Evolutionary conservation across 2,797 vertebrate genomes (phyloP).

Genomic region (Hypotaenidia philippensis): DNA sequence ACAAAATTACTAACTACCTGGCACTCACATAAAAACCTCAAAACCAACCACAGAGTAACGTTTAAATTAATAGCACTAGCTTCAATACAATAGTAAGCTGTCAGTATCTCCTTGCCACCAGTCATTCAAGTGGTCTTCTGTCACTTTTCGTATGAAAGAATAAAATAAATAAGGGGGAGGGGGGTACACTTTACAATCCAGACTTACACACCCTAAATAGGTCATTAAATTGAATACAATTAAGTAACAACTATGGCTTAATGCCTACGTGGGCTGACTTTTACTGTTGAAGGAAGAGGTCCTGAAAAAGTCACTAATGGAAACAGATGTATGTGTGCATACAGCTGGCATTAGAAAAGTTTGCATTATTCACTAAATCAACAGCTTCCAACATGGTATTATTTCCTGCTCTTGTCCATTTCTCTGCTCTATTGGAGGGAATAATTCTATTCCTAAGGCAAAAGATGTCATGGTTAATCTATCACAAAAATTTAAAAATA

Average conservation of each 20-base stretch:
- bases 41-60: background rate
- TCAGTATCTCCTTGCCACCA: slow-evolving; percentile 1
- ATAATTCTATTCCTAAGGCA: background rate
- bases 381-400: background rate
- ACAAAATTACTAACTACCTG: background rate
- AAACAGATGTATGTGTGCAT: fast-evolving
- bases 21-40: background rate
- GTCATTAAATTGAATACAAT: background rate
- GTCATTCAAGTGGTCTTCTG: slow-evolving; percentile 22
- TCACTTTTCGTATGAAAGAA: background rate
- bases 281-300: background rate
- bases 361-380: background rate
- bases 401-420: background rate
- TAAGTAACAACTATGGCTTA: background rate
- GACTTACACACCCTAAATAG: background rate
- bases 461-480: background rate
- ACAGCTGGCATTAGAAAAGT: background rate
- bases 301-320: background rate
- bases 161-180: fast-evolving
- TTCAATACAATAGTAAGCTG: slow-evolving; percentile 7
- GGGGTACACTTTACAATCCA: background rate
- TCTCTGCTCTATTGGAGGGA: background rate
- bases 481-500: background rate
- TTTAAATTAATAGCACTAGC: slow-evolving; percentile 9
- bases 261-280: background rate